Conservation (phyloP, 2,113 vertebrate genomes). For the Pithys albifrons region DNA sequence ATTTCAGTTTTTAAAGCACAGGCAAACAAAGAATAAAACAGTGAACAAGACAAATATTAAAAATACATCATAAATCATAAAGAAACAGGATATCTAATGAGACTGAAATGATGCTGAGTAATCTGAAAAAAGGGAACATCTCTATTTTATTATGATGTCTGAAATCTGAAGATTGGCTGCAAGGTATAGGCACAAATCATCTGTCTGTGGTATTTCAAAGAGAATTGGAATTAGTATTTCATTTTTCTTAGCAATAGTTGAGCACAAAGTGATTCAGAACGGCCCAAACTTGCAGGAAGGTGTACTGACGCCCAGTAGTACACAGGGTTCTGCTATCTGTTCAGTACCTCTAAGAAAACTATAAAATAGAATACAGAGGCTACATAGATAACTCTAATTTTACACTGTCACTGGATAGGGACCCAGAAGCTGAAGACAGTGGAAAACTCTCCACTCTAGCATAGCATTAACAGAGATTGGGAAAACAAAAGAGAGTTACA, state of each 20-base stretch:
- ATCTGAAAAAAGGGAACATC: background rate
- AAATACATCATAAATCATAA: background rate
- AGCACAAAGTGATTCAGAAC: background rate
- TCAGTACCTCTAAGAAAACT: background rate
- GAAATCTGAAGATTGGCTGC: background rate
- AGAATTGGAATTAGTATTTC: background rate
- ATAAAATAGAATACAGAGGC: background rate
- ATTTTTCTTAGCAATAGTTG: background rate
- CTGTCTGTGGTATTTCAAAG: background rate
- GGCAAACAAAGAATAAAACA: slow-evolving; percentile 5
- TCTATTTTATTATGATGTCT: background rate
- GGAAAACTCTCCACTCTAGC: background rate
- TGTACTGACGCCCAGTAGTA: background rate
- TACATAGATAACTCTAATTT: background rate
- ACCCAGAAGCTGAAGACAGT: background rate
- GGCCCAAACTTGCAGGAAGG: background rate
- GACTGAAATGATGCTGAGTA: background rate
- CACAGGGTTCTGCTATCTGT: fast-evolving
- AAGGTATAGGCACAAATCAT: background rate
- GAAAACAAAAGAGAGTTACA: background rate
- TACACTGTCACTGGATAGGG: background rate
- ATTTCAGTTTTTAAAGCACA: slow-evolving; percentile 64
- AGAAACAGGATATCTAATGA: background rate
- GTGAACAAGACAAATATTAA: background rate
- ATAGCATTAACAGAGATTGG: background rate